Conservation (phyloP, 1,140 invertebrate species). For the Metopolophium dirhodum region DNA sequence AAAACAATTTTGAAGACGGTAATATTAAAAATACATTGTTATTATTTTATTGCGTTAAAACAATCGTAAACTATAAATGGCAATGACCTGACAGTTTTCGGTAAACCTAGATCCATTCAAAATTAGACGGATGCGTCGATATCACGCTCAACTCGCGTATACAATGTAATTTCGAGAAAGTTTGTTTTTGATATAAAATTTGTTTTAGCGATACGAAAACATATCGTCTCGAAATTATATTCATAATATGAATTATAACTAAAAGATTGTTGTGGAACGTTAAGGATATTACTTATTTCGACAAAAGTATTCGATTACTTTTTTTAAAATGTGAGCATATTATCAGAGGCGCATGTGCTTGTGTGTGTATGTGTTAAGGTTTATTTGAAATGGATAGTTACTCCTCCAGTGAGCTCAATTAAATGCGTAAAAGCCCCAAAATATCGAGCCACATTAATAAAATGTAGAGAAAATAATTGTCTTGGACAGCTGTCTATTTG, state of each 20-base stretch:
- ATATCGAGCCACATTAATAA: not conserved
- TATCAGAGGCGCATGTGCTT: not conserved
- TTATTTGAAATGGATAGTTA: not conserved
- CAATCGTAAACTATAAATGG: too few species aligned
- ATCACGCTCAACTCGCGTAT: too few species aligned
- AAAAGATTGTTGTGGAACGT: not conserved
- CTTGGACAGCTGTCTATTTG: not conserved
- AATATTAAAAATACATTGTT: too few species aligned
- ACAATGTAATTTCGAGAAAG: not conserved
- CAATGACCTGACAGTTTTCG: not conserved
- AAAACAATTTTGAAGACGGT: too few species aligned
- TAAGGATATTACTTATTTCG: not conserved
- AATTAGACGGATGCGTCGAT: too few species aligned
- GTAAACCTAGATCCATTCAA: not conserved
- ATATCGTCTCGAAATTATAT: not conserved
- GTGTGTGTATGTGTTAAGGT: not conserved
- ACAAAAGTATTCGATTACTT: not conserved
- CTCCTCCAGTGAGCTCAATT: not conserved
- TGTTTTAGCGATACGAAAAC: too few species aligned
- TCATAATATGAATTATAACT: not conserved
- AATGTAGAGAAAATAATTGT: not conserved
- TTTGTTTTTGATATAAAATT: too few species aligned
- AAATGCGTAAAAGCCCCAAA: not conserved
- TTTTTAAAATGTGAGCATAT: not conserved
- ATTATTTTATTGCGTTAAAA: too few species aligned